phyloP scores from a whole-genome alignment of 2,113 vertebrate genomes.

The Ellobius talpinus region DNA sequence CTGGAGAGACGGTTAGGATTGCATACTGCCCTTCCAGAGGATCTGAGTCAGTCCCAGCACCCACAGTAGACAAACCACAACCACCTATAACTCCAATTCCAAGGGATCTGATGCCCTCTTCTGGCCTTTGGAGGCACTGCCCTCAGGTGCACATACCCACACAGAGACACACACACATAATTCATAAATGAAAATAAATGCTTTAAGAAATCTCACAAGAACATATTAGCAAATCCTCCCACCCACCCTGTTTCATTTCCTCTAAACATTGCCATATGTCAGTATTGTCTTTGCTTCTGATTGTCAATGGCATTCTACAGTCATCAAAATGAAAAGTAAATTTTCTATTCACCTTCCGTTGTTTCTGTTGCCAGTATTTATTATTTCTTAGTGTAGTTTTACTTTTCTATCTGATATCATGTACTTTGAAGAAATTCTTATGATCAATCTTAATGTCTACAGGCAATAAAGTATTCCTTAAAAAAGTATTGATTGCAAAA shows the following conservation, averaged over 20 bases:
- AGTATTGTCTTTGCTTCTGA: slow-evolving; percentile 9
- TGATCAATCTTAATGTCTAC: background rate
- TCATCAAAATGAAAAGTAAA: background rate
- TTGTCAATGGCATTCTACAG: background rate
- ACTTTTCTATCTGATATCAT: background rate
- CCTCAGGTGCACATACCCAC: background rate
- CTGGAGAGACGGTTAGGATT: background rate
- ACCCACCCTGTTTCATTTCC: background rate
- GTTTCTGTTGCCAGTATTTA: background rate
- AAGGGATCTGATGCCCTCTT: background rate
- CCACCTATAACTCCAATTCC: background rate
- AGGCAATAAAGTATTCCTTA: background rate
- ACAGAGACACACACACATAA: background rate
- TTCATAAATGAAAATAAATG: background rate
- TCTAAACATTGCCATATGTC: background rate
- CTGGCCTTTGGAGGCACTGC: background rate
- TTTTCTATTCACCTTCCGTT: background rate
- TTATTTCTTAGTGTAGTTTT: background rate
- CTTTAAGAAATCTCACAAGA: background rate
- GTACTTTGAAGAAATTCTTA: background rate
- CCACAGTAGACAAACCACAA: background rate
- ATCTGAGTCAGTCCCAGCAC: background rate
- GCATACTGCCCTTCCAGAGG: background rate
- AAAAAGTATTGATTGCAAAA: background rate
- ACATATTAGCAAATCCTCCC: background rate